Evolutionary conservation across 2,888 invertebrate species (phyloP).

Genomic region (Agonopterix arenella): DNA sequence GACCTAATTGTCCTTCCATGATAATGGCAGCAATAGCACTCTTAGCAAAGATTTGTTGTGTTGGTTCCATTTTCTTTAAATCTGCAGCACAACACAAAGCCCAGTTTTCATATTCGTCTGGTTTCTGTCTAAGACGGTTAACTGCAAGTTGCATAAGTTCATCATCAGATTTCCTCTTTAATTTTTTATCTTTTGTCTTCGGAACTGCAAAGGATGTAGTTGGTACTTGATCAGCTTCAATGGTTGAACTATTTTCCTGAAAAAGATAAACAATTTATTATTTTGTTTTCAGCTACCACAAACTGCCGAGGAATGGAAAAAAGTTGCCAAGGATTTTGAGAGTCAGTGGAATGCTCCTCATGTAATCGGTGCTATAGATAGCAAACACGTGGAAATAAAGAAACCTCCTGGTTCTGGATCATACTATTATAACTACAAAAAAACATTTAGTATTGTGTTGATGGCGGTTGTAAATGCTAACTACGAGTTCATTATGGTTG

Average conservation of each 20-base stretch:
- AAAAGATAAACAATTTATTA: slow-evolving; percentile 14
- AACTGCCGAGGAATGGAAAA: background rate
- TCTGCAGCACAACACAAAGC: no score
- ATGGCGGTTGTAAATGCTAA: slow-evolving; percentile 7
- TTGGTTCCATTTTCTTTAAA: slow-evolving; percentile 42
- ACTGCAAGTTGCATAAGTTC: no score
- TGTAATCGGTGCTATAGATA: slow-evolving; percentile 7
- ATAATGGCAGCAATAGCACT: slow-evolving; percentile 56
- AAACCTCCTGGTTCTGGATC: slow-evolving; percentile 5
- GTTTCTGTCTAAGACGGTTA: no score
- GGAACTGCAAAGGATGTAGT: no score
- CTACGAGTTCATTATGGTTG: slow-evolving; percentile 3
- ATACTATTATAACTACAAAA: slow-evolving; percentile 9
- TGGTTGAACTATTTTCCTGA: no score
- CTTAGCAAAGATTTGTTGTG: slow-evolving; percentile 59
- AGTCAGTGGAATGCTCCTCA: slow-evolving; percentile 7
- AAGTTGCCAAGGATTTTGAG: slow-evolving; percentile 2
- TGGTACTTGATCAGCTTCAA: no score
- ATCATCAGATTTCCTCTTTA: no score
- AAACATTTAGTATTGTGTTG: slow-evolving; percentile 3
- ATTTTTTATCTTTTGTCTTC: no score
- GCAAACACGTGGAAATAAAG: slow-evolving; percentile 7
- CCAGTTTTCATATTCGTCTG: no score
- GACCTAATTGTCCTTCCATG: slow-evolving; percentile 59
- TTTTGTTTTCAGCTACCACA: slow-evolving; percentile 15